A percentile compares a stretch with the other conserved stretches of the same genome.
Conservation (phyloP, 1,140 invertebrate genomes). For the Tetramorium alpestre region DNA sequence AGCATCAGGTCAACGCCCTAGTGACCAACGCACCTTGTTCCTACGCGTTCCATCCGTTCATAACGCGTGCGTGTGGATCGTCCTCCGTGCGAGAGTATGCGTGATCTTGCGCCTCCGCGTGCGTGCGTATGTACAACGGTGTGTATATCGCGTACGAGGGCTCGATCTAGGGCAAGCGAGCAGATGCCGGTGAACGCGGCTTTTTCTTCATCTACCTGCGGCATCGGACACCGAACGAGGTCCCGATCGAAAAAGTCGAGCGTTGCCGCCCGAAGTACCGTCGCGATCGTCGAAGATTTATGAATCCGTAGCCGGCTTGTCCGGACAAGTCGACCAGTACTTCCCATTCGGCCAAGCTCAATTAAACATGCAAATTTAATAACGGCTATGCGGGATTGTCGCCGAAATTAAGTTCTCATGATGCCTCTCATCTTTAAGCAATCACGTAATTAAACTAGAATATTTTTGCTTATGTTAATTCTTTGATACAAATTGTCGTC, state of each 20-base stretch:
- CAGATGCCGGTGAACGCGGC: slow-evolving; percentile 61
- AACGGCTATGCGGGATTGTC: neutral
- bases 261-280: neutral
- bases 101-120: slow-evolving; percentile 13
- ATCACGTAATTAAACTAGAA: neutral
- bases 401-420: slow-evolving; percentile 2
- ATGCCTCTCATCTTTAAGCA: neutral
- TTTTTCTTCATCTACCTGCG: slow-evolving; percentile 67
- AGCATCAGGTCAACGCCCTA: slow-evolving; percentile 82
- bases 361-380: slow-evolving; percentile 34
- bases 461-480: neutral
- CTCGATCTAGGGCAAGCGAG: slow-evolving; percentile 72
- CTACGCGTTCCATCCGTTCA: slow-evolving; percentile 68
- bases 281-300: slow-evolving; percentile 46
- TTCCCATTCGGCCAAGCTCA: neutral
- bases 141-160: slow-evolving; percentile 19
- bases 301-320: neutral
- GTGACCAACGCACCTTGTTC: slow-evolving; percentile 81
- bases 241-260: slow-evolving; percentile 59
- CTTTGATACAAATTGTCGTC: neutral
- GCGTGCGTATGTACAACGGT: slow-evolving; percentile 7
- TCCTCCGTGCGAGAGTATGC: slow-evolving; percentile 15
- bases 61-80: slow-evolving; percentile 61
- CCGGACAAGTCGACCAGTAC: neutral
- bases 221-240: slow-evolving; percentile 29